These are phyloP conservation scores for Drosophila punjabiensis DNA, from an alignment of 1,140 invertebrate genomes.

Conservation along the genomic window DNA sequence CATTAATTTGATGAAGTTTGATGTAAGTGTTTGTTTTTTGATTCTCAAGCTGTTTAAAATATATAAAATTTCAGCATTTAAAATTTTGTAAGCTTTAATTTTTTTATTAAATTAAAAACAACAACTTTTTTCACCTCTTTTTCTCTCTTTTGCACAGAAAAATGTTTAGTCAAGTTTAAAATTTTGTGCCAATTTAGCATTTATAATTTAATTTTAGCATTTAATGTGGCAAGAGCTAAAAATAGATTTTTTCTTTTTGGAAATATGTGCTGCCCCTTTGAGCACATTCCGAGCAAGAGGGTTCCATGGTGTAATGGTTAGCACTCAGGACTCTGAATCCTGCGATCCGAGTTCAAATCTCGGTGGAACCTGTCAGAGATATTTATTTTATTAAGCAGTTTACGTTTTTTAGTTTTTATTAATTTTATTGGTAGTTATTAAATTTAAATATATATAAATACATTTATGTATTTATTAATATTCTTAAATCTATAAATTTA, in stretches of 20 bases:
- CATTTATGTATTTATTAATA: too few species aligned
- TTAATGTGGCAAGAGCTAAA: background rate
- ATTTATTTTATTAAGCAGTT: too few species aligned
- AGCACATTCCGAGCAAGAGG: background rate
- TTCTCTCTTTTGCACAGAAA: background rate
- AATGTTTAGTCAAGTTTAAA: background rate
- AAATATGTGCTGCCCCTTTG: background rate
- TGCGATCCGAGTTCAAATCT: slow-evolving; percentile 90
- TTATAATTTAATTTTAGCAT: slow-evolving; percentile 3
- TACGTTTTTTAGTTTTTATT: background rate
- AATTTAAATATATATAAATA: too few species aligned
- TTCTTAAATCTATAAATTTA: too few species aligned
- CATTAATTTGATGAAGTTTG: too few species aligned
- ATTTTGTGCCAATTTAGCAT: slow-evolving; percentile 8
- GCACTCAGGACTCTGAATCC: slow-evolving; percentile 96
- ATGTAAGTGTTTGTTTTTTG: too few species aligned
- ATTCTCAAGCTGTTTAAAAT: background rate
- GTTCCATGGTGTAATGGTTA: slow-evolving; percentile 95
- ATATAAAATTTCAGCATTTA: too few species aligned
- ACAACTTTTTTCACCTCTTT: background rate
- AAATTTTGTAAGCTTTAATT: too few species aligned
- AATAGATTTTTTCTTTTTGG: background rate
- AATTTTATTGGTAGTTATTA: background rate
- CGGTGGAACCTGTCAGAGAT: slow-evolving; percentile 19
- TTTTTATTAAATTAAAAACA: too few species aligned